phyloP scores from a whole-genome alignment of 35 echinoderm and acorn worm genomes.

The Heliocidaris tuberculata region DNA sequence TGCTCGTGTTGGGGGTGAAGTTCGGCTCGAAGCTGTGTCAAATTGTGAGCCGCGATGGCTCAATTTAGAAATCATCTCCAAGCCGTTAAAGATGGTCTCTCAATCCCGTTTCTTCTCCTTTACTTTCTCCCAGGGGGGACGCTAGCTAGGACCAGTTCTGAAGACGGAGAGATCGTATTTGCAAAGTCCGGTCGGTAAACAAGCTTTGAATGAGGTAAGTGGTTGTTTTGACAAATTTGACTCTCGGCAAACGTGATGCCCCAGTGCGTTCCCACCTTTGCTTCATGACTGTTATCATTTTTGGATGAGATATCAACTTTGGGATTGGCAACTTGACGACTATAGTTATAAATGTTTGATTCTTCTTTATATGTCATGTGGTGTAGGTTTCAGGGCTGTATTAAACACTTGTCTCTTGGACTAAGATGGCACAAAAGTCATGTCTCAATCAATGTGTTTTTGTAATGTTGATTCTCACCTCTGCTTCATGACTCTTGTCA shows the following conservation, averaged over 20 bases:
- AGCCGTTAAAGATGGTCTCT: not conserved
- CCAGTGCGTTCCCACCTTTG: not conserved
- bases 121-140: not conserved
- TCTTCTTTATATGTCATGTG: no score
- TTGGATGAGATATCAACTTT: not conserved
- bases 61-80: slow-evolving; percentile 12
- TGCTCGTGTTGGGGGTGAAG: not conserved
- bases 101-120: not conserved
- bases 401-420: no score
- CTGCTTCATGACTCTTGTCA: no score
- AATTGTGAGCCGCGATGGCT: not conserved
- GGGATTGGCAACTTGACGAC: not conserved
- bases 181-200: not conserved
- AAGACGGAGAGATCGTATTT: not conserved
- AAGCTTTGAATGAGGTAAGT: not conserved
- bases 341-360: no score
- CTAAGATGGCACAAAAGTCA: no score
- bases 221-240: slow-evolving; percentile 18
- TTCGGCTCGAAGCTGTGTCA: not conserved
- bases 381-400: no score
- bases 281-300: not conserved
- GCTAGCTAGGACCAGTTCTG: not conserved
- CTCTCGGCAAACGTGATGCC: not conserved
- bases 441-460: no score
- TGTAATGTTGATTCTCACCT: no score